phyloP scores from a whole-genome alignment of 2,888 invertebrate species.

The Tiliacea citrago region DNA sequence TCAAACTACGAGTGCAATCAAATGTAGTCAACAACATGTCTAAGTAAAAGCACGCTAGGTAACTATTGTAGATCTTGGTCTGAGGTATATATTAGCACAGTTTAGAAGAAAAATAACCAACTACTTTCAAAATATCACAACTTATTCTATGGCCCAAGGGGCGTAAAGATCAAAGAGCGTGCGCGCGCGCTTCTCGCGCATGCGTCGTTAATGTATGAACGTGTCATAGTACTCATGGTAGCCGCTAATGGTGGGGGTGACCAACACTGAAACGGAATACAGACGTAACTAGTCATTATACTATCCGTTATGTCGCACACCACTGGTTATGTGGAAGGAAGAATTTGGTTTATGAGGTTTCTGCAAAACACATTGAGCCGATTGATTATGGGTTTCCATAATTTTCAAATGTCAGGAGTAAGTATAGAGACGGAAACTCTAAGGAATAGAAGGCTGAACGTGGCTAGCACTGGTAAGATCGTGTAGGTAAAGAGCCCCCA shows the following conservation, averaged over 20 bases:
- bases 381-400: not conserved
- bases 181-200: slow-evolving; percentile 34
- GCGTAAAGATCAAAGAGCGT: slow-evolving; percentile 61
- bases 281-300: not conserved
- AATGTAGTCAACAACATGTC: too few species aligned
- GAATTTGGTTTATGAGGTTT: slow-evolving; percentile 1
- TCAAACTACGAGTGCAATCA: too few species aligned
- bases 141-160: slow-evolving; percentile 52
- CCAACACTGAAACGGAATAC: slow-evolving; percentile 30
- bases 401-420: not conserved
- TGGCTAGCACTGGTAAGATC: too few species aligned
- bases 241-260: slow-evolving; percentile 33
- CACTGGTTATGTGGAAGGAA: not conserved
- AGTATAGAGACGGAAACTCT: too few species aligned
- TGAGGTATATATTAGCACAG: too few species aligned
- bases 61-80: too few species aligned
- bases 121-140: too few species aligned
- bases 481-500: too few species aligned
- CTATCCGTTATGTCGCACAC: not conserved
- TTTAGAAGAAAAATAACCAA: too few species aligned
- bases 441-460: too few species aligned
- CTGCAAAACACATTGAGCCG: not conserved
- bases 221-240: slow-evolving; percentile 38
- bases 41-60: too few species aligned
- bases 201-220: slow-evolving; percentile 51